Percentiles rank a stretch among this genome's conserved stretches.
phyloP scores from a whole-genome alignment of 2,797 vertebrate genomes.

The Podarcis siculus region DNA sequence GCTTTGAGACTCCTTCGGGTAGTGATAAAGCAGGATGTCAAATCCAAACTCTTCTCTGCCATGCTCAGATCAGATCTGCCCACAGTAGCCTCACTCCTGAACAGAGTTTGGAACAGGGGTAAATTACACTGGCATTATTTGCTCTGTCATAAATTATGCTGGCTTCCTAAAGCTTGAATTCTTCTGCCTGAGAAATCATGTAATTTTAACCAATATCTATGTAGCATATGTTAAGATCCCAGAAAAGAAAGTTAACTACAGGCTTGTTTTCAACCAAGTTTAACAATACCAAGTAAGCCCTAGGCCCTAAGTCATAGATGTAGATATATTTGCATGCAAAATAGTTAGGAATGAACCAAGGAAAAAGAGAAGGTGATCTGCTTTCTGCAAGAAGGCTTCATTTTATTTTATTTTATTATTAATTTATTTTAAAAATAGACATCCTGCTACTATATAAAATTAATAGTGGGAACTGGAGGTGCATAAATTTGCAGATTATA shows the following conservation, averaged over 20 bases:
- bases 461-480: conserved; percentile 38
- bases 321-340: not conserved
- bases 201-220: not conserved
- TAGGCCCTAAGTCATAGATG: not conserved
- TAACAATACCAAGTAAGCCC: not conserved
- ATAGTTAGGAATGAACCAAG: not conserved
- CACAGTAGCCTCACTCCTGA: too few relatives aligned
- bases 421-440: not conserved
- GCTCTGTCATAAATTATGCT: not conserved
- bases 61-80: too few relatives aligned
- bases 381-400: conserved; percentile 6
- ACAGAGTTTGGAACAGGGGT: too few relatives aligned
- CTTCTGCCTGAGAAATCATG: too few relatives aligned
- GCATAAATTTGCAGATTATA: conserved; percentile 20
- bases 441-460: conserved; percentile 21
- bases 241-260: not conserved
- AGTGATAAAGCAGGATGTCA: too few relatives aligned
- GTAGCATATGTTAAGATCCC: not conserved
- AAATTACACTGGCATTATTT: not conserved
- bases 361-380: conserved; percentile 12
- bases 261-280: not conserved
- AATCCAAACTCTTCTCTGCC: too few relatives aligned
- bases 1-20: too few relatives aligned
- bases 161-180: too few relatives aligned
- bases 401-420: not conserved